Evolutionary conservation across 2,797 vertebrate species (phyloP).

Genomic region (Pseudomugil gertrudae): DNA sequence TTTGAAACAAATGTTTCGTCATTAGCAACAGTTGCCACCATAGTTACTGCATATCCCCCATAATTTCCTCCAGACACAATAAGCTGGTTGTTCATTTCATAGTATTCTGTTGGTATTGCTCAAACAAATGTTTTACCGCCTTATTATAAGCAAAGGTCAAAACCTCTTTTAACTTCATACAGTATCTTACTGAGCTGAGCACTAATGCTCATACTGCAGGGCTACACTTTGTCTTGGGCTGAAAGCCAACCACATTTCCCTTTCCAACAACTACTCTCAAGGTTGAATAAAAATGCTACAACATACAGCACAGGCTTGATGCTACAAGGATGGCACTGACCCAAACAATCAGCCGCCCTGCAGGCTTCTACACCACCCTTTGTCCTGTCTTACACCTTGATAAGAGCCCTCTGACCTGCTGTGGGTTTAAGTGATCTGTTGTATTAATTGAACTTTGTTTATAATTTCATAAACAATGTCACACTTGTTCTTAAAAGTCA

Average conservation of each 20-base stretch:
- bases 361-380: conserved; percentile 32
- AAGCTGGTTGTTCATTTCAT: conserved; percentile 18
- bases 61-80: conserved; percentile 16
- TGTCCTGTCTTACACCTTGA: conserved; percentile 37
- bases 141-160: conserved; percentile 10
- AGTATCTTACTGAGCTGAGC: conserved; percentile 9
- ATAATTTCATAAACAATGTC: conserved; percentile 59
- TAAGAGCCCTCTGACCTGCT: conserved; percentile 39
- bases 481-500: conserved; percentile 57
- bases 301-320: conserved; percentile 35
- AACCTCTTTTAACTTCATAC: conserved; percentile 10
- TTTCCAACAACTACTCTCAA: conserved; percentile 47
- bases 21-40: conserved; percentile 9
- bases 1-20: too few relatives aligned
- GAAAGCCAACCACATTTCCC: conserved; percentile 43
- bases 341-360: conserved; percentile 47
- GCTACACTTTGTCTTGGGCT: conserved; percentile 47
- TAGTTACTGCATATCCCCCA: conserved; percentile 2
- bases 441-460: conserved; percentile 43
- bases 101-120: conserved; percentile 5
- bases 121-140: conserved; percentile 15
- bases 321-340: conserved; percentile 43
- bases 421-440: conserved; percentile 57
- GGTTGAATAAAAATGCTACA: conserved; percentile 25
- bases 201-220: conserved; percentile 32